Conservation (phyloP, 2,888 invertebrate genomes). For the Dugesia japonica region DNA sequence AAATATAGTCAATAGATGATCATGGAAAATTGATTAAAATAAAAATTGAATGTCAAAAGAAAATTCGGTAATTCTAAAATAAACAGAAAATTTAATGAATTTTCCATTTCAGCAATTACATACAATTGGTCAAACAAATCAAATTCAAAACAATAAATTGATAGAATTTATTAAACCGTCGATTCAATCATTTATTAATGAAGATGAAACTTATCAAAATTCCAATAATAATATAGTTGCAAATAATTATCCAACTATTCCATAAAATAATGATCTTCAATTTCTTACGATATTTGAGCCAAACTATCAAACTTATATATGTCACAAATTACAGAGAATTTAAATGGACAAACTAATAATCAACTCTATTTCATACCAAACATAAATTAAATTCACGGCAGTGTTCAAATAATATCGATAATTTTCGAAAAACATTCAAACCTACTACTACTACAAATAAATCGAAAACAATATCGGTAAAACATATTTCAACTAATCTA, state of each 20-base stretch:
- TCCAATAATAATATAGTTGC: background rate
- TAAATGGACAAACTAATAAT: background rate
- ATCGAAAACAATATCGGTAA: background rate
- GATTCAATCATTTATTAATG: background rate
- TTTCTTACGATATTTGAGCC: background rate
- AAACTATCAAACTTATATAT: background rate
- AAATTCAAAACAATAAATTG: background rate
- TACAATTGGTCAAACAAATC: background rate
- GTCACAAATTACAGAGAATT: background rate
- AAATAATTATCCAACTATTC: background rate
- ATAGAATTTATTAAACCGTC: background rate
- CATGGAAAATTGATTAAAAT: background rate
- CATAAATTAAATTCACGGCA: background rate
- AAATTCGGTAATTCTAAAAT: background rate
- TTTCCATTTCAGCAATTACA: background rate
- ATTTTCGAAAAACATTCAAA: background rate
- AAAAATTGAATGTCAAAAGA: conserved; percentile 12
- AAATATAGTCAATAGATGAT: too few species aligned
- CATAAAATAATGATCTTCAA: background rate
- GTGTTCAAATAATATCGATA: background rate
- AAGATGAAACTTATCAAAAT: background rate
- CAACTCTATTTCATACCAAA: background rate
- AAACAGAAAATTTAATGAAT: background rate
- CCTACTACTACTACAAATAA: background rate
- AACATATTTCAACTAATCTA: background rate